Conservation (phyloP, 1,140 invertebrate species). For the Parapsyche elsis region DNA sequence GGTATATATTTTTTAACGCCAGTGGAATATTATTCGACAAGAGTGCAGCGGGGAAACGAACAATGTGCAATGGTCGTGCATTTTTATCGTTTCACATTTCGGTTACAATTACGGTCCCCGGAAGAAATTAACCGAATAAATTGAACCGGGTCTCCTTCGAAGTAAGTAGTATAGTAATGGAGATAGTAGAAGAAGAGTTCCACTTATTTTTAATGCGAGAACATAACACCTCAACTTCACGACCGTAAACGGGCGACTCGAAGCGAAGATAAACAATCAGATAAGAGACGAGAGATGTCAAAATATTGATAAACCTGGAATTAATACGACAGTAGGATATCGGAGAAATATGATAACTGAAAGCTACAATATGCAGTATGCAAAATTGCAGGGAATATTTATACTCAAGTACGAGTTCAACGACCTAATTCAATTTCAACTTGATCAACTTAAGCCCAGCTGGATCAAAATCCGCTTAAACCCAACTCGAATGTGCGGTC, state of each 20-base stretch:
- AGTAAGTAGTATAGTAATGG: background rate
- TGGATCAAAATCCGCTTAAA: no score
- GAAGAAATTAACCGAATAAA: conserved; percentile 8
- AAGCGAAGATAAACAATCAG: background rate
- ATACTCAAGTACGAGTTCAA: no score
- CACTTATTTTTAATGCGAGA: conserved; percentile 26
- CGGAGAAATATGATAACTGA: no score
- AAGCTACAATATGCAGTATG: no score
- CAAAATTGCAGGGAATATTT: no score
- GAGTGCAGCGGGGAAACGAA: background rate
- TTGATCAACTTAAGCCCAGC: no score
- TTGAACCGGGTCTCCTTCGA: background rate
- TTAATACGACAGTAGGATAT: no score
- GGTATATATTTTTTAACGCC: background rate
- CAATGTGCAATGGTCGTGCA: conserved; percentile 1
- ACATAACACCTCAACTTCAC: conserved; percentile 17
- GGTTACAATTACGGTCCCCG: background rate
- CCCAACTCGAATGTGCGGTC: no score
- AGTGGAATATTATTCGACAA: background rate
- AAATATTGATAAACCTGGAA: no score
- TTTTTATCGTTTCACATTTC: conserved; percentile 12
- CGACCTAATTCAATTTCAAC: no score
- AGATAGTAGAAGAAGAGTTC: background rate
- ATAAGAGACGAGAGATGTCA: no score
- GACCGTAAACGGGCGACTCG: background rate